Conservation (phyloP, 2,113 vertebrate species). For the Python bivittatus region DNA sequence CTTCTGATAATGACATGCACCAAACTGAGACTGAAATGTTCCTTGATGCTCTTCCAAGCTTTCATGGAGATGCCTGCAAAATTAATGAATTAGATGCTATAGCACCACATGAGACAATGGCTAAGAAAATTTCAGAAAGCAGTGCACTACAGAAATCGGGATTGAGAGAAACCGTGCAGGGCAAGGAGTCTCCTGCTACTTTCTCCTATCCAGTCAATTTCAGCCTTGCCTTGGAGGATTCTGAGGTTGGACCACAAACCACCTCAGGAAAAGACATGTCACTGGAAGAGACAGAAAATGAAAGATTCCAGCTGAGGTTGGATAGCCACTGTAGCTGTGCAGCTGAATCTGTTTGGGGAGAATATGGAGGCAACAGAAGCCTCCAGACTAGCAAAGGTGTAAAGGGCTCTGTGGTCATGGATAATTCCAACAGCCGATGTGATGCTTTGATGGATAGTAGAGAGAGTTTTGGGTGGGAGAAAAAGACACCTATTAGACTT, state of each 20-base stretch:
- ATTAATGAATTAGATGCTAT: background rate
- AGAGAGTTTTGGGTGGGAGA: background rate
- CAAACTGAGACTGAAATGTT: background rate
- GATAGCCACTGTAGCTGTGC: background rate
- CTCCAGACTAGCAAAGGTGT: background rate
- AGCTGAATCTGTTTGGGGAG: background rate
- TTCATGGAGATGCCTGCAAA: background rate
- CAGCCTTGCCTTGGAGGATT: background rate
- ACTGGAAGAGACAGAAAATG: background rate
- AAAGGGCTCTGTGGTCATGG: background rate
- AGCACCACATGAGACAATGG: too few relatives aligned
- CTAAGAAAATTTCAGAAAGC: background rate
- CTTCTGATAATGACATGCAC: too few relatives aligned
- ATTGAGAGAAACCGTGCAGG: background rate
- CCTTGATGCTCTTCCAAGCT: too few relatives aligned
- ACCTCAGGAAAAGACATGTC: background rate
- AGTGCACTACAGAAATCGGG: background rate
- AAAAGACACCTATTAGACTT: background rate
- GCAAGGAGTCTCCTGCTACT: background rate
- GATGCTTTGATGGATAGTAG: background rate
- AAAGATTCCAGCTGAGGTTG: background rate
- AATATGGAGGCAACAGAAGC: background rate
- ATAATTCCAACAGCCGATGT: fast-evolving
- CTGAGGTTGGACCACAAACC: background rate
- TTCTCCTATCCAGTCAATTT: background rate